phyloP scores from a whole-genome alignment of 2,888 invertebrate genomes.

The Drosophila colorata region DNA sequence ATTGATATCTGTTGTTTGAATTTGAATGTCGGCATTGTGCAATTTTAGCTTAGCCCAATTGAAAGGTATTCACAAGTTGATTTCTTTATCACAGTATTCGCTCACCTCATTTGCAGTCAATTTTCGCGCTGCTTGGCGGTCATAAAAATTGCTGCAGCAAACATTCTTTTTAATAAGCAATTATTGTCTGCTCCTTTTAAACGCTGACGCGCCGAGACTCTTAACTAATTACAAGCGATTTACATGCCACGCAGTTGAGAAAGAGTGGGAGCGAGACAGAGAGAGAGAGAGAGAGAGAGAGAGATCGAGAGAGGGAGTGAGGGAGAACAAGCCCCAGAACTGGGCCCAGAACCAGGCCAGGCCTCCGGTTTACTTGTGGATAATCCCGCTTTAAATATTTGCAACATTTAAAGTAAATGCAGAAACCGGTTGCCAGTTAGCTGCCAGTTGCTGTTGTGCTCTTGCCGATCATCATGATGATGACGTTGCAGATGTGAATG shows the following conservation, averaged over 20 bases:
- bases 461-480: constrained; percentile 49
- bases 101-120: constrained; percentile 72
- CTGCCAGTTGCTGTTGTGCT: constrained; percentile 41
- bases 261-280: neutral
- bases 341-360: constrained; percentile 64
- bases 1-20: too few relatives aligned
- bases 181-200: constrained; percentile 75
- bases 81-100: constrained; percentile 17
- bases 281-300: neutral
- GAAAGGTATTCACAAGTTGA: constrained; percentile 10
- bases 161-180: constrained; percentile 76
- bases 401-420: constrained; percentile 75
- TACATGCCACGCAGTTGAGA: constrained; percentile 70
- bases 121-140: constrained; percentile 62
- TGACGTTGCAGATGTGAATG: constrained; percentile 65
- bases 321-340: constrained; percentile 12
- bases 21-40: too few relatives aligned
- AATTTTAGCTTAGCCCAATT: neutral
- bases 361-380: constrained; percentile 56
- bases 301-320: neutral
- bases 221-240: constrained; percentile 80
- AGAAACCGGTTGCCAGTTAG: constrained; percentile 67
- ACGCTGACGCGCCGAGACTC: constrained; percentile 66
- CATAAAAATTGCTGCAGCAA: constrained; percentile 68
- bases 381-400: constrained; percentile 75